phyloP scores from a whole-genome alignment of 2,888 invertebrate genomes.

The Sinopyrophorus schimmeli region DNA sequence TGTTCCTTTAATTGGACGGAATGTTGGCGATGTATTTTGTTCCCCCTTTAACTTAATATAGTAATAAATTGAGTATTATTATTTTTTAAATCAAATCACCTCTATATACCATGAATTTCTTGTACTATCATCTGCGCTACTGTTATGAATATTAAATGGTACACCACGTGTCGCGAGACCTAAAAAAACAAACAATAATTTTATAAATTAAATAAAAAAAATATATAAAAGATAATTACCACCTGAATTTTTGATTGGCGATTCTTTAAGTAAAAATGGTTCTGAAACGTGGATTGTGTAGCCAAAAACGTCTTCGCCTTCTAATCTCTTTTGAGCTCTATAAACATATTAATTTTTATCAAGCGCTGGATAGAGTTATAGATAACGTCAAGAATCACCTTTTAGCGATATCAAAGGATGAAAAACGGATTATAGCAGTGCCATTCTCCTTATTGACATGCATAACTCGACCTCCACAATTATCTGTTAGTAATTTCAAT shows the following conservation, averaged over 20 bases:
- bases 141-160: no score
- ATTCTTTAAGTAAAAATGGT: slow-evolving; percentile 28
- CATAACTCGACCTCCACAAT: slow-evolving; percentile 79
- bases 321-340: slow-evolving; percentile 83
- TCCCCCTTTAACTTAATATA: not conserved
- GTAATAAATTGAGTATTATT: no score
- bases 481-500: slow-evolving; percentile 72
- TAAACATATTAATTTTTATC: no score
- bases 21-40: slow-evolving; percentile 1
- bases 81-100: no score
- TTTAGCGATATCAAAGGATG: slow-evolving; percentile 69
- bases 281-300: slow-evolving; percentile 65
- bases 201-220: slow-evolving; percentile 2
- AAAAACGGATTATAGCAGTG: slow-evolving; percentile 70
- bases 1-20: slow-evolving; percentile 28
- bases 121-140: no score
- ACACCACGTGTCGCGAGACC: no score
- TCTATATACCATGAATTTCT: no score
- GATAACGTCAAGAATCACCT: slow-evolving; percentile 57
- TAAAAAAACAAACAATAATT: not conserved
- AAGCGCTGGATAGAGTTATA: no score
- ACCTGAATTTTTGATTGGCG: slow-evolving; percentile 35
- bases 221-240: slow-evolving; percentile 35
- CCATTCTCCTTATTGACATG: slow-evolving; percentile 60
- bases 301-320: slow-evolving; percentile 81